phyloP scores from a whole-genome alignment of 2,888 invertebrate species.

The Siphlonurus alternatus region DNA sequence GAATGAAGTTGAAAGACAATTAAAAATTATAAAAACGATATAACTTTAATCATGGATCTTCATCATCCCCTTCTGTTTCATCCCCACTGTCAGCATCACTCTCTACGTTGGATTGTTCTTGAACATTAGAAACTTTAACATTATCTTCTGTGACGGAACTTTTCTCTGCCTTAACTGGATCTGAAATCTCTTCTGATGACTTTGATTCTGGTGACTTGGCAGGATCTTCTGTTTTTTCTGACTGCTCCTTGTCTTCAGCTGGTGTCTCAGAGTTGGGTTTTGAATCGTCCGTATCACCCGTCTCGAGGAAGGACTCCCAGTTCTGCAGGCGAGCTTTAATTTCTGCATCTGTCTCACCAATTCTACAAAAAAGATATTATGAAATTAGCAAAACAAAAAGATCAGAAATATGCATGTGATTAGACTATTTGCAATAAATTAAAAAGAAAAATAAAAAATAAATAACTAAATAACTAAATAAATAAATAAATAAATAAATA shows the following conservation, averaged over 20 bases:
- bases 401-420: too few relatives aligned
- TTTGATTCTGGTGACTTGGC: too few relatives aligned
- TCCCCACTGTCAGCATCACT: conserved; percentile 1
- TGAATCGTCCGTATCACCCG: neutral
- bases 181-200: too few relatives aligned
- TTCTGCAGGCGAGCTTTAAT: conserved; percentile 60
- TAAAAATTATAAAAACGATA: too few relatives aligned
- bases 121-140: neutral
- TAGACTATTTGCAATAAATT: too few relatives aligned
- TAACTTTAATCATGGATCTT: neutral
- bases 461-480: too few relatives aligned
- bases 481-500: neutral
- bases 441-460: too few relatives aligned
- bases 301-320: conserved; percentile 64
- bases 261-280: neutral
- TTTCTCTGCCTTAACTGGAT: too few relatives aligned
- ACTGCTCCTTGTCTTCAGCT: neutral
- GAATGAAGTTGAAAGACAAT: neutral
- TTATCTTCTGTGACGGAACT: neutral
- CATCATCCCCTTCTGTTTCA: neutral
- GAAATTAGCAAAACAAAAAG: too few relatives aligned
- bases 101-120: neutral
- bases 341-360: conserved; percentile 82
- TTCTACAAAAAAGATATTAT: conserved; percentile 29
- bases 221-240: neutral